A percentile compares a stretch with the other conserved stretches of the same genome.
Conservation (phyloP, 2,797 vertebrate species). For the Champsocephalus gunnari region DNA sequence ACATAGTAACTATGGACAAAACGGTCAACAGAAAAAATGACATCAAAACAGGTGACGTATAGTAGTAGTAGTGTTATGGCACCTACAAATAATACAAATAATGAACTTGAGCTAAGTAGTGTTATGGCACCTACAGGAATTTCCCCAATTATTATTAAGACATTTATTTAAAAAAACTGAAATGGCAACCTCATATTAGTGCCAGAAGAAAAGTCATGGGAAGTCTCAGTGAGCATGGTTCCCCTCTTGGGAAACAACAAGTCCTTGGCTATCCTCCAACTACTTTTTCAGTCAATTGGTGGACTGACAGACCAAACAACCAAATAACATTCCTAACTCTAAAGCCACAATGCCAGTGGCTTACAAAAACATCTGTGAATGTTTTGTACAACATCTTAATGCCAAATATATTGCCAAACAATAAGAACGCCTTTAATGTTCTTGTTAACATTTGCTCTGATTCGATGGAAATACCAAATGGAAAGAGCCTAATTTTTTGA, state of each 20-base stretch:
- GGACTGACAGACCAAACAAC: neutral
- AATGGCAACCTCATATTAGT: neutral
- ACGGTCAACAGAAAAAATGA: too few species aligned
- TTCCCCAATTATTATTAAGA: neutral
- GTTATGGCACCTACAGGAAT: neutral
- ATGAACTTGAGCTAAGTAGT: too few species aligned
- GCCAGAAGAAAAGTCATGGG: neutral
- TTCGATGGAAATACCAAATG: neutral
- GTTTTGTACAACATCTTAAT: neutral
- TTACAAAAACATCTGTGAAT: neutral
- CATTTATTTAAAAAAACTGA: neutral
- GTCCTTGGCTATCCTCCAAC: neutral
- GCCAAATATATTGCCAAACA: neutral
- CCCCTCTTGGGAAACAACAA: neutral
- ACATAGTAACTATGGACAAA: too few species aligned
- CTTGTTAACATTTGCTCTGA: constrained; percentile 1
- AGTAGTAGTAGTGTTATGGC: too few species aligned
- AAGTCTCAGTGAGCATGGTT: neutral
- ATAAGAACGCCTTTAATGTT: neutral
- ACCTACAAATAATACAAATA: too few species aligned
- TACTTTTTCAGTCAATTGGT: neutral
- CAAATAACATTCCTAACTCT: neutral
- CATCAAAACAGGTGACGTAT: too few species aligned
- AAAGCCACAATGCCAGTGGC: neutral
- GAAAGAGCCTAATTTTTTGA: neutral